These are phyloP conservation scores for Centropus unirufus DNA, from an alignment of 2,113 vertebrate genomes.

Conservation along the genomic window DNA sequence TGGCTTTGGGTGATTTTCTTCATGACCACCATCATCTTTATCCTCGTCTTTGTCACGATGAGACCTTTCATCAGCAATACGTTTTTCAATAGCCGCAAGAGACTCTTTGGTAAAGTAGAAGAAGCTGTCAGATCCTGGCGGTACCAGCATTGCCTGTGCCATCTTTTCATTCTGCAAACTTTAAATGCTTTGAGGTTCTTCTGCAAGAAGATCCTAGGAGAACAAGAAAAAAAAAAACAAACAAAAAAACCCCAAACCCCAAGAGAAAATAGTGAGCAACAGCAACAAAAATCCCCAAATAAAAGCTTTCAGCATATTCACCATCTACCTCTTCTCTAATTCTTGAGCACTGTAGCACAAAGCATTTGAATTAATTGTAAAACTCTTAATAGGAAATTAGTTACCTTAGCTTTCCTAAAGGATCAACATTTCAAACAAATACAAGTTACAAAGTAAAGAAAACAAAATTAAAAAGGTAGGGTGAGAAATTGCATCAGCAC, in stretches of 20 bases:
- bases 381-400: not conserved
- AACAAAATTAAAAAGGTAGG: not conserved
- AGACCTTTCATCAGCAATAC: conserved; percentile 84
- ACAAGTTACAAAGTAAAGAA: not conserved
- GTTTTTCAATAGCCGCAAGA: conserved; percentile 89
- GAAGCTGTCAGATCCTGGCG: conserved; percentile 92
- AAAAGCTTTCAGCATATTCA: not conserved
- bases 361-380: not conserved
- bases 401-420: not conserved
- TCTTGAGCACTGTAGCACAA: not conserved
- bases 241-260: no score
- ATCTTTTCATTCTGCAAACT: conserved; percentile 97
- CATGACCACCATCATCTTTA: conserved; percentile 70
- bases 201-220: conserved; percentile 74
- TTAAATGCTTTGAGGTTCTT: conserved; percentile 77
- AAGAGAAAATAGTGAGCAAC: not conserved
- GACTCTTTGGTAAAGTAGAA: conserved; percentile 87
- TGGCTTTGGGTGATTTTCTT: conserved; percentile 79
- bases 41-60: conserved; percentile 82
- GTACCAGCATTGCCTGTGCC: conserved; percentile 85
- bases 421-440: not conserved
- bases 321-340: not conserved
- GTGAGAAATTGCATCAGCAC: not conserved
- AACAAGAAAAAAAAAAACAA: not conserved
- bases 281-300: not conserved